phyloP scores from a whole-genome alignment of 2,888 invertebrate species.

The Rambutsinella grinnellia region DNA sequence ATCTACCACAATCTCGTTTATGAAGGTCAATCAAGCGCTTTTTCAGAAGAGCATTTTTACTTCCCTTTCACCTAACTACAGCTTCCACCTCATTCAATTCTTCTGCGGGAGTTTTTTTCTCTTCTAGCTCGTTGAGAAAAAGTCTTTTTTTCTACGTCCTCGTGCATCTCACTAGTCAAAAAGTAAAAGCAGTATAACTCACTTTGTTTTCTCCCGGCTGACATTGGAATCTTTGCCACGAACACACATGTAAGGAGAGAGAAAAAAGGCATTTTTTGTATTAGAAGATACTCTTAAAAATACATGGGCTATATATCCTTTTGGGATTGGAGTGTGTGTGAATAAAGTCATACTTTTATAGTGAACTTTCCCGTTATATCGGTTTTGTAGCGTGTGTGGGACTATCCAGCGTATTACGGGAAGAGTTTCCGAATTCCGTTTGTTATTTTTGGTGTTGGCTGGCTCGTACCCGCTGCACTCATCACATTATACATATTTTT shows the following conservation, averaged over 20 bases:
- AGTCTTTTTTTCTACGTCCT: slow-evolving; percentile 25
- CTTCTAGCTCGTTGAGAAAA: too few species aligned
- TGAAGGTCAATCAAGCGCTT: slow-evolving; percentile 59
- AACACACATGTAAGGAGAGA: slow-evolving; percentile 26
- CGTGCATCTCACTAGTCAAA: slow-evolving; percentile 32
- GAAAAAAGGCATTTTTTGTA: too few species aligned
- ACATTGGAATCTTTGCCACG: slow-evolving; percentile 35
- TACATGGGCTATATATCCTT: slow-evolving; percentile 8
- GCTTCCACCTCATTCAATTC: slow-evolving; percentile 27
- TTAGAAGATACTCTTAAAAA: slow-evolving; percentile 26
- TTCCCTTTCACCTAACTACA: slow-evolving; percentile 39
- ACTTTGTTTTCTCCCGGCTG: slow-evolving; percentile 51
- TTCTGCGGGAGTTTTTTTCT: slow-evolving; percentile 34
- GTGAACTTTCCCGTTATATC: too few species aligned
- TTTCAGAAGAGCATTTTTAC: slow-evolving; percentile 53
- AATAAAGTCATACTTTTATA: too few species aligned
- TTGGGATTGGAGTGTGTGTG: background rate
- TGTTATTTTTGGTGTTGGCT: slow-evolving; percentile 56
- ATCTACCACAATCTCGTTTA: slow-evolving; percentile 54
- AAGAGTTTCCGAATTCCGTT: slow-evolving; percentile 46
- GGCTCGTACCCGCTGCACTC: slow-evolving; percentile 49
- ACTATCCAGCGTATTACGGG: slow-evolving; percentile 17
- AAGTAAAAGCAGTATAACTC: slow-evolving; percentile 28
- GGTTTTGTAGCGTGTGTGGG: too few species aligned
- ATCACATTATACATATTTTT: slow-evolving; percentile 28